Percentiles rank a stretch among this genome's conserved stretches.
Evolutionary conservation across 2,888 invertebrate species (phyloP).

Genomic region (Archips crataeganus): DNA sequence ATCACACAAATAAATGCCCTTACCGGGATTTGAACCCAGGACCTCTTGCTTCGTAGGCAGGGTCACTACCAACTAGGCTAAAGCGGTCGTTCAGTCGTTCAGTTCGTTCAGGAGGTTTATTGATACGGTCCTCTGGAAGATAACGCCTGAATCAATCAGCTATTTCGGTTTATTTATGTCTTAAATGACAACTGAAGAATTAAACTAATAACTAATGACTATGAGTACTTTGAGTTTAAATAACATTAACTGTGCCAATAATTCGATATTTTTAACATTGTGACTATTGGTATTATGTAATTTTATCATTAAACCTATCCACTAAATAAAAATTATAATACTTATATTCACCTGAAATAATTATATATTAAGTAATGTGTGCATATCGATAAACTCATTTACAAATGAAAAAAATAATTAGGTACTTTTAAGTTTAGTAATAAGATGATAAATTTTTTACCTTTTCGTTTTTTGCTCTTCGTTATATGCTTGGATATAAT

Average conservation of each 20-base stretch:
- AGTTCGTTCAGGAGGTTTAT: no score
- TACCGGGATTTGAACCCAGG: no score
- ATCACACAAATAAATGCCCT: no score
- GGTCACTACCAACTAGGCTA: no score
- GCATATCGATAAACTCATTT: background rate
- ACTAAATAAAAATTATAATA: no score
- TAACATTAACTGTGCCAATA: conserved; percentile 31
- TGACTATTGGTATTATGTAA: background rate
- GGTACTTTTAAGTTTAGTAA: background rate
- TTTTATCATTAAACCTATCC: no score
- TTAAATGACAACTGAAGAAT: background rate
- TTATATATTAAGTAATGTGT: background rate
- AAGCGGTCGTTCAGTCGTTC: no score
- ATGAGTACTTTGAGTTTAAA: background rate
- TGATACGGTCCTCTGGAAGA: background rate
- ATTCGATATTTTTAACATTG: background rate
- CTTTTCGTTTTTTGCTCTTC: background rate
- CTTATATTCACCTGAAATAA: background rate
- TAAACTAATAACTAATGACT: conserved; percentile 19
- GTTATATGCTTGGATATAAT: no score
- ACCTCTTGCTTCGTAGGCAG: no score
- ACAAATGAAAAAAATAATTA: background rate
- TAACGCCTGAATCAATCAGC: no score
- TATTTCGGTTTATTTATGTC: no score
- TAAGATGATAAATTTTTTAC: no score